Evolutionary conservation across 2,888 invertebrate species (phyloP).

Genomic region (Melinaea marsaeus): DNA sequence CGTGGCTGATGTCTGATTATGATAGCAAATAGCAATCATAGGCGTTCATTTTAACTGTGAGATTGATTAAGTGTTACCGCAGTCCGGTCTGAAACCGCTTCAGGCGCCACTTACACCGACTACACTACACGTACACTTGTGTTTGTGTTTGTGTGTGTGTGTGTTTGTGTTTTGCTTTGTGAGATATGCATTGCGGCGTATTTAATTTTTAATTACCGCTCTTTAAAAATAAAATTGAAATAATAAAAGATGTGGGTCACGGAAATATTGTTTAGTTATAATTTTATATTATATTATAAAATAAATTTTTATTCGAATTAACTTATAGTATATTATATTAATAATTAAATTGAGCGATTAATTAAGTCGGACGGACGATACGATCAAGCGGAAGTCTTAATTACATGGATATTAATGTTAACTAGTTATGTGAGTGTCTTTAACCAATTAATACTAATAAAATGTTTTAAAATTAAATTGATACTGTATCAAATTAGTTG

Average conservation of each 20-base stretch:
- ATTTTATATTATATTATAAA: no score
- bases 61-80: constrained; percentile 27
- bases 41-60: constrained; percentile 27
- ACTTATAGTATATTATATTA: background rate
- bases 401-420: constrained; percentile 2
- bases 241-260: no score
- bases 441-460: no score
- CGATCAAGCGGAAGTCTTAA: constrained; percentile 4
- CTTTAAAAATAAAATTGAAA: no score
- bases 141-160: no score
- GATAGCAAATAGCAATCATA: constrained; percentile 23
- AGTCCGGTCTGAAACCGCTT: constrained; percentile 14
- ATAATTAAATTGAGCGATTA: constrained; percentile 4
- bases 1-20: constrained; percentile 25
- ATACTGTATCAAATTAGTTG: no score
- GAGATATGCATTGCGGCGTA: no score
- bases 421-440: background rate
- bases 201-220: no score
- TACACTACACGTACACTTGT: constrained; percentile 4
- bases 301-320: background rate
- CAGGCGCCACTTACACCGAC: constrained; percentile 26
- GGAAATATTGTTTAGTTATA: no score
- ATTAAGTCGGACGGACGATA: constrained; percentile 1
- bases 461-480: no score
- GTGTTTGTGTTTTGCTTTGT: no score